A percentile compares a stretch with the other conserved stretches of the same genome.
Conservation (phyloP, 37 sponge, comb jelly and placozoan genomes). For the Haliclona indistincta region DNA sequence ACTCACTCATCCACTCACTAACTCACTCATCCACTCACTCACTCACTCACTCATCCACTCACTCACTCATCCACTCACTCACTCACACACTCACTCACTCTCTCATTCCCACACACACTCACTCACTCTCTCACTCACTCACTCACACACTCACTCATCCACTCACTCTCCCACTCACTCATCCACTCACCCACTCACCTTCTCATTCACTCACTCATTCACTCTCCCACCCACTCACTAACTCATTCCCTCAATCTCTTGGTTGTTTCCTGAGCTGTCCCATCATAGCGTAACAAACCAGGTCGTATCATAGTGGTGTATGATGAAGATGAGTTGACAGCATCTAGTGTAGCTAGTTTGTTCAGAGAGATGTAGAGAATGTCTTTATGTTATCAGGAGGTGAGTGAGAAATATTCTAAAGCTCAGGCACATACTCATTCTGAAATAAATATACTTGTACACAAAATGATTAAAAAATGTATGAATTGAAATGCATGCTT, state of each 20-base stretch:
- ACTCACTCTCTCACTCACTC: background rate
- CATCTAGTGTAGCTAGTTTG: conserved; percentile 88
- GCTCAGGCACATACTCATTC: too few species aligned
- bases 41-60: too few species aligned
- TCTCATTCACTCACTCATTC: background rate
- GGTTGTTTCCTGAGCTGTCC: background rate
- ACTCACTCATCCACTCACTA: too few species aligned
- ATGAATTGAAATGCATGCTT: too few species aligned
- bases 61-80: too few species aligned
- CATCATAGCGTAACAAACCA: conserved; percentile 82
- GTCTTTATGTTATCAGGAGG: conserved; percentile 98
- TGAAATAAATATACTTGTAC: too few species aligned
- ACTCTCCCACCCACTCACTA: background rate
- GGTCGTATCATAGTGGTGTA: conserved; percentile 95
- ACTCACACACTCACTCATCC: background rate
- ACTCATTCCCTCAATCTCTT: background rate
- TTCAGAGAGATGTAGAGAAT: conserved; percentile 96
- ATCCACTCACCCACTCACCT: background rate
- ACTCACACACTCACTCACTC: too few species aligned
- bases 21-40: too few species aligned
- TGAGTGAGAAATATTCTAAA: too few species aligned
- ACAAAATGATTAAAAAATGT: too few species aligned
- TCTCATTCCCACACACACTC: too few species aligned
- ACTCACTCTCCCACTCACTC: background rate
- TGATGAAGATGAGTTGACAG: conserved; percentile 97